Conservation (phyloP, 2,888 invertebrate species). For the Drosophila phalerata region DNA sequence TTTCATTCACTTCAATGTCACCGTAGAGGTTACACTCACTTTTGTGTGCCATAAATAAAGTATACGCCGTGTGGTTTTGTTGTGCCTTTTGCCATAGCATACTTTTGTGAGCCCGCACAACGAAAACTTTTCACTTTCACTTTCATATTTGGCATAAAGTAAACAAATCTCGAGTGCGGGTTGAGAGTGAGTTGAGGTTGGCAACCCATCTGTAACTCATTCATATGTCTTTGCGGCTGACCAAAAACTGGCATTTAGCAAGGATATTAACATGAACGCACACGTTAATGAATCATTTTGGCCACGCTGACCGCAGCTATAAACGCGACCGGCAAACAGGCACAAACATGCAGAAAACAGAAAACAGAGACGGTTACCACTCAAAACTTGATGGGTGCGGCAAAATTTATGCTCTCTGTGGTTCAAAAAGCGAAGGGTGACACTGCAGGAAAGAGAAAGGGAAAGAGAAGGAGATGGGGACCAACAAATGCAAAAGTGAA, state of each 20-base stretch:
- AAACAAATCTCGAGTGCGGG: slow-evolving; percentile 12
- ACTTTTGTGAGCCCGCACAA: slow-evolving; percentile 28
- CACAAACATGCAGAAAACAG: slow-evolving; percentile 16
- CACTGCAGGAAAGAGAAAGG: background rate
- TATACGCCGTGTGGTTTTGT: slow-evolving; percentile 37
- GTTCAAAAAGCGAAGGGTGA: slow-evolving; percentile 7
- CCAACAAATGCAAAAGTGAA: slow-evolving; percentile 32
- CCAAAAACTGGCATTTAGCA: slow-evolving; percentile 58
- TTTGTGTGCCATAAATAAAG: slow-evolving; percentile 47
- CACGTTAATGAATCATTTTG: slow-evolving; percentile 72
- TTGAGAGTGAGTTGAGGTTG: background rate
- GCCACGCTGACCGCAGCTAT: slow-evolving; percentile 58
- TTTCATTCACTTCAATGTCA: slow-evolving; percentile 21
- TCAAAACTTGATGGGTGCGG: slow-evolving; percentile 44
- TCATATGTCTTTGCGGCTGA: slow-evolving; percentile 47
- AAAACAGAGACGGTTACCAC: slow-evolving; percentile 30
- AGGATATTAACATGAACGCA: slow-evolving; percentile 64
- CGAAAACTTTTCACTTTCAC: slow-evolving; percentile 59
- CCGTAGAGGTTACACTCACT: slow-evolving; percentile 1
- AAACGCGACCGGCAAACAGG: slow-evolving; percentile 20
- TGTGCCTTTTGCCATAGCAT: slow-evolving; percentile 21
- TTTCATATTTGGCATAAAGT: slow-evolving; percentile 37
- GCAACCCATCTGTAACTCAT: slow-evolving; percentile 19
- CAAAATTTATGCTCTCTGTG: slow-evolving; percentile 34
- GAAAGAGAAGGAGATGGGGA: background rate